phyloP scores from a whole-genome alignment of 2,113 vertebrate species.

The Phoxinus phoxinus region DNA sequence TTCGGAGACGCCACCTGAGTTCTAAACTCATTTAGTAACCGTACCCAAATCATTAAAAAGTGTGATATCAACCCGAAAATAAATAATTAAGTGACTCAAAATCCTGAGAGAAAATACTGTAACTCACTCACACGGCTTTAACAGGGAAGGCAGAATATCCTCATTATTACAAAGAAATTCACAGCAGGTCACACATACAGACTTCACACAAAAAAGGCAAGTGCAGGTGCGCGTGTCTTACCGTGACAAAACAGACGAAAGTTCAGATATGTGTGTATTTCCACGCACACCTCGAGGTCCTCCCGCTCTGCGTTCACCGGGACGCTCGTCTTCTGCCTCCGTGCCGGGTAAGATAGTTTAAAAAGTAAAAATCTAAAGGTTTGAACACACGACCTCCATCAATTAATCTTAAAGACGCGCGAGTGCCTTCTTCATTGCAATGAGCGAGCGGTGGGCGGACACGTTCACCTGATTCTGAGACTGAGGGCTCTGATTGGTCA shows the following conservation, averaged over 20 bases:
- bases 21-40: not conserved
- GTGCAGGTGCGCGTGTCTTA: constrained; percentile 22
- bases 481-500: constrained; percentile 23
- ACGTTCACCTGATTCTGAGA: not conserved
- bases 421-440: constrained; percentile 2
- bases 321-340: not conserved
- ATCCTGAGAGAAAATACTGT: not conserved
- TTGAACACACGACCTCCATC: not conserved
- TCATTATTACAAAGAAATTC: not conserved
- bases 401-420: not conserved
- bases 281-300: not conserved
- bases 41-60: not conserved
- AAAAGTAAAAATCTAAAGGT: constrained; percentile 11
- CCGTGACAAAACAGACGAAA: constrained; percentile 4
- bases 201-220: not conserved
- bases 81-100: not conserved
- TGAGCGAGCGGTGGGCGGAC: constrained; percentile 1
- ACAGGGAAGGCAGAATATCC: not conserved
- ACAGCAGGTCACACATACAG: not conserved
- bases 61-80: not conserved
- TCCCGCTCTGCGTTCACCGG: constrained; percentile 3
- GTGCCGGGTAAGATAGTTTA: not conserved
- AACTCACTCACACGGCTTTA: not conserved
- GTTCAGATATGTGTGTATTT: not conserved
- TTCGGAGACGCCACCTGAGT: not conserved